Conservation (phyloP, 2,113 vertebrate species). For the Poecilia latipinna region DNA sequence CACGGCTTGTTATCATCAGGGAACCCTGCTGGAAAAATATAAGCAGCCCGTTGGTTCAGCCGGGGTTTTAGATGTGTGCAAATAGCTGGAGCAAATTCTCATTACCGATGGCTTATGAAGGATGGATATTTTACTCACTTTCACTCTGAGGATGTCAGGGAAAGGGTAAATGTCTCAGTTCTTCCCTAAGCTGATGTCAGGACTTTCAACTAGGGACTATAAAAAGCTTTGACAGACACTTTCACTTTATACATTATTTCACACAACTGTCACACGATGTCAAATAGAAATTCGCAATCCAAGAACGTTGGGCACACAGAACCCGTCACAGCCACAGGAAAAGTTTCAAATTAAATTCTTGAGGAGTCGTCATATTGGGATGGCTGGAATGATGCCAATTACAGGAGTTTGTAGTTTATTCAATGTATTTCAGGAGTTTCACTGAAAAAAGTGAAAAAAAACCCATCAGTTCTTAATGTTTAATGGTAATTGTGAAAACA, state of each 20-base stretch:
- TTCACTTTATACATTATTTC: conserved; percentile 48
- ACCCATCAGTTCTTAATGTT: too few species aligned
- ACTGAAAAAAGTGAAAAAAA: not conserved
- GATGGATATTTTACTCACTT: conserved; percentile 40
- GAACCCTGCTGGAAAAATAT: conserved; percentile 55
- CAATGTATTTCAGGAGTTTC: not conserved
- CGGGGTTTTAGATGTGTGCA: conserved; percentile 41
- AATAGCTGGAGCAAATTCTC: conserved; percentile 50
- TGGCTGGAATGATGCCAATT: not conserved
- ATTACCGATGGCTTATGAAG: conserved; percentile 57
- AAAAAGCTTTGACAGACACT: conserved; percentile 55
- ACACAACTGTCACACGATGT: conserved; percentile 35
- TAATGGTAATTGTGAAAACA: not conserved
- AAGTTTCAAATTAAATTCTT: conserved; percentile 2
- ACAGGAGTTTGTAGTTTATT: not conserved
- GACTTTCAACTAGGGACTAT: conserved; percentile 45
- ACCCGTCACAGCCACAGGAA: not conserved
- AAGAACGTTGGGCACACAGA: not conserved
- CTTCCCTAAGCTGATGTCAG: conserved; percentile 40
- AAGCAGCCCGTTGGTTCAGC: conserved; percentile 61
- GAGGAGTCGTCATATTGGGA: not conserved
- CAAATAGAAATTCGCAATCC: conserved; percentile 3
- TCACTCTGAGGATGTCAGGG: conserved; percentile 38
- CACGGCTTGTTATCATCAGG: conserved; percentile 38
- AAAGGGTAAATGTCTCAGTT: conserved; percentile 52